Conservation (phyloP, 2,888 invertebrate genomes). For the Tipula unca region DNA sequence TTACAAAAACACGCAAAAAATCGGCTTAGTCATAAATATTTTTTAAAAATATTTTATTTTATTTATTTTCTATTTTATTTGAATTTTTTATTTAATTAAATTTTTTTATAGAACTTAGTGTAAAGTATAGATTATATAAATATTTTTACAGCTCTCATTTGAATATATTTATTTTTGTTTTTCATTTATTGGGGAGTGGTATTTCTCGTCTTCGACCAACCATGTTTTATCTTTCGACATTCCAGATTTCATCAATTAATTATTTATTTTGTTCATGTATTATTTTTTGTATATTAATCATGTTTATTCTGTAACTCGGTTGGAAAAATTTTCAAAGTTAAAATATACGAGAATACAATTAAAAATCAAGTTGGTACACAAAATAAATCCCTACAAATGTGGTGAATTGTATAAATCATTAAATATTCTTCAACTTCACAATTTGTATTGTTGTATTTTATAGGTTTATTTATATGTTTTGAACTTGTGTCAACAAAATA, state of each 20-base stretch:
- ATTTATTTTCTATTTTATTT: background rate
- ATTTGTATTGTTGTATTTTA: too few relatives aligned
- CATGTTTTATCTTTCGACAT: background rate
- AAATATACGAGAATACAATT: too few relatives aligned
- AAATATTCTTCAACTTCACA: too few relatives aligned
- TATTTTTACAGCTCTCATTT: background rate
- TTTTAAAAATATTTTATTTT: background rate
- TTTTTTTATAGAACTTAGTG: background rate
- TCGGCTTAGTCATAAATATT: slow-evolving; percentile 8
- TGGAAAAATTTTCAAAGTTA: too few relatives aligned
- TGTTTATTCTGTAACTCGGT: too few relatives aligned
- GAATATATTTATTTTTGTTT: background rate
- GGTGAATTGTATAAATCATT: too few relatives aligned
- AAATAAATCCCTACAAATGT: too few relatives aligned
- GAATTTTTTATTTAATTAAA: background rate
- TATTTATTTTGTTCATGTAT: too few relatives aligned
- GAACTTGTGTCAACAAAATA: too few relatives aligned
- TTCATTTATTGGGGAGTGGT: background rate
- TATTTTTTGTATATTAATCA: too few relatives aligned
- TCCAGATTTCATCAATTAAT: background rate
- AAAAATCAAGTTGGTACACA: too few relatives aligned
- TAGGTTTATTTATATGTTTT: too few relatives aligned
- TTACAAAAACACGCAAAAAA: background rate
- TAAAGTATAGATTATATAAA: background rate
- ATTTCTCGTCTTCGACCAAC: background rate